Evolutionary conservation across 2,113 vertebrate genomes (phyloP).

Genomic region (Podarcis muralis): DNA sequence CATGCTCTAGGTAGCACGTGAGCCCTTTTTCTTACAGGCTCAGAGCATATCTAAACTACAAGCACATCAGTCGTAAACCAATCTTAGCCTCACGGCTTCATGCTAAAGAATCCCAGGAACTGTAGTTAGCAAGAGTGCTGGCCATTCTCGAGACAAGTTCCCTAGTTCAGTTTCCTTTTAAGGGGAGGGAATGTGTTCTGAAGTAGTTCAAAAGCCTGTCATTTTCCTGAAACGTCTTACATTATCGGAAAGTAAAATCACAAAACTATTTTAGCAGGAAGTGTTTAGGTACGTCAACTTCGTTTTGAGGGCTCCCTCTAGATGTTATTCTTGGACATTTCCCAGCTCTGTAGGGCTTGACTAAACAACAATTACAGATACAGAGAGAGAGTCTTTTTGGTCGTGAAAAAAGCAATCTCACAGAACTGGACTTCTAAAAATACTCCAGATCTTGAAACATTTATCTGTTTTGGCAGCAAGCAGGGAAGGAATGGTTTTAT

Average conservation of each 20-base stretch:
- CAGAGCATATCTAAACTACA: background rate
- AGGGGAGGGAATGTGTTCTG: background rate
- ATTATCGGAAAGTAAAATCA: background rate
- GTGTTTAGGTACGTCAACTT: background rate
- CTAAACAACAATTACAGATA: background rate
- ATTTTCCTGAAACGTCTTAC: background rate
- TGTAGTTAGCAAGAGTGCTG: background rate
- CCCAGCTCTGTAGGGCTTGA: background rate
- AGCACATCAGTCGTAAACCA: background rate
- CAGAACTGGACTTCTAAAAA: constrained; percentile 2
- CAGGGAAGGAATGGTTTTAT: background rate
- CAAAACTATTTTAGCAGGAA: background rate
- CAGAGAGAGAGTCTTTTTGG: background rate
- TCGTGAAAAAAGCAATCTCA: background rate
- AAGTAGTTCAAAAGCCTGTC: background rate
- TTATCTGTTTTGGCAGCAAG: background rate
- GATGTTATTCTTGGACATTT: background rate
- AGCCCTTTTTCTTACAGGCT: background rate
- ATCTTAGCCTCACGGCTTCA: background rate
- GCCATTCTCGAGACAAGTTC: background rate
- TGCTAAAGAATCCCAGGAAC: background rate
- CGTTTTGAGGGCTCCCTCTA: background rate
- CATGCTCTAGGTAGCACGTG: too few relatives aligned
- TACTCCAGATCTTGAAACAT: background rate
- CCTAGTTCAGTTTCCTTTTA: background rate